These are phyloP conservation scores for Micrastur ruficollis DNA, from an alignment of 2,797 vertebrate genomes.

Conservation along the genomic window DNA sequence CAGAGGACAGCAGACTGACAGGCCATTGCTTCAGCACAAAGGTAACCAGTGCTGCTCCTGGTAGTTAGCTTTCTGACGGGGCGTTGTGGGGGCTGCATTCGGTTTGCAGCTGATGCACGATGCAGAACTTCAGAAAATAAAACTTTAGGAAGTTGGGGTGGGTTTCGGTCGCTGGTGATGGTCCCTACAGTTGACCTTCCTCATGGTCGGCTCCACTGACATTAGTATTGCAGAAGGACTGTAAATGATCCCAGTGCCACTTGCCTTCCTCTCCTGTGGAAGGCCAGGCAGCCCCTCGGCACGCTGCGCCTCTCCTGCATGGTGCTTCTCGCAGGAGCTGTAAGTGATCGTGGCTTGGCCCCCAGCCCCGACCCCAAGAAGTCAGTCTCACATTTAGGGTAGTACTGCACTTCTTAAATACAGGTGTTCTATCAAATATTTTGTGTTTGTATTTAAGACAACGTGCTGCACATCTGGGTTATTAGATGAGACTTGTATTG, in stretches of 20 bases:
- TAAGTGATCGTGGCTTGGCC: neutral
- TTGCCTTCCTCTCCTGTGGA: neutral
- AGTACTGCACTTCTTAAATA: neutral
- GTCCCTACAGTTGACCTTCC: neutral
- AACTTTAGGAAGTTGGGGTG: neutral
- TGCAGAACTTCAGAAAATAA: neutral
- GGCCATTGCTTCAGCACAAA: rapidly evolving
- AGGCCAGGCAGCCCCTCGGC: neutral
- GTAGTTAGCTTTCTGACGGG: rapidly evolving
- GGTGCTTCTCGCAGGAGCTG: neutral
- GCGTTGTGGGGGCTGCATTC: rapidly evolving
- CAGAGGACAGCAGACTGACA: neutral
- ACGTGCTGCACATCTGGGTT: neutral
- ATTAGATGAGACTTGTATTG: neutral
- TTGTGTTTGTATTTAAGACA: neutral
- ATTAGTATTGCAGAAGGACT: rapidly evolving
- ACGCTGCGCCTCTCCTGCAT: rapidly evolving
- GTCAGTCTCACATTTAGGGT: neutral
- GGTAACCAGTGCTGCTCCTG: neutral
- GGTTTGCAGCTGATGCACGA: too few species aligned
- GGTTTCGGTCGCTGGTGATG: neutral
- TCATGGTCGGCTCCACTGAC: neutral
- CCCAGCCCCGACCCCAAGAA: neutral
- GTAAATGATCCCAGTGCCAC: neutral
- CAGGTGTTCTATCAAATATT: neutral